These are phyloP conservation scores for Drosophila macrothrix DNA, from an alignment of 2,888 invertebrate species.

Conservation along the genomic window DNA sequence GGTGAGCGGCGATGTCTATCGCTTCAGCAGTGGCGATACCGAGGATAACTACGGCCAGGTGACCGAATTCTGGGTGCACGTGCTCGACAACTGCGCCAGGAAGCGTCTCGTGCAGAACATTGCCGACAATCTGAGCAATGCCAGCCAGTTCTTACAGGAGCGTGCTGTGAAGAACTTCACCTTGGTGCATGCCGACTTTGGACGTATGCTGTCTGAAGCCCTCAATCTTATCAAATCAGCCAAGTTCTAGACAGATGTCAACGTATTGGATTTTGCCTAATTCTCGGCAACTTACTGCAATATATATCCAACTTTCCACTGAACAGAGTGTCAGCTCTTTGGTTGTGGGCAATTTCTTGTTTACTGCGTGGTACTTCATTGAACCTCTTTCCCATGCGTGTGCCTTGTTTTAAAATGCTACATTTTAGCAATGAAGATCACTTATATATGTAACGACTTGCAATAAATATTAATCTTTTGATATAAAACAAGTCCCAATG, in stretches of 20 bases:
- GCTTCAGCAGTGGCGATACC: constrained; percentile 91
- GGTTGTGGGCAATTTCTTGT: constrained; percentile 50
- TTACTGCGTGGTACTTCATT: constrained; percentile 31
- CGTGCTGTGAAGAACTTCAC: constrained; percentile 94
- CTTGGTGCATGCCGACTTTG: constrained; percentile 92
- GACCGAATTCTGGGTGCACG: constrained; percentile 91
- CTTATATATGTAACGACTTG: constrained; percentile 30
- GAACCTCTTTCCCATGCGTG: constrained; percentile 26
- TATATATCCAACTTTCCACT: constrained; percentile 32
- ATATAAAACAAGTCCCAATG: constrained; percentile 13
- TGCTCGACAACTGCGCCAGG: constrained; percentile 90
- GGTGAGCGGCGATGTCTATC: constrained; percentile 91
- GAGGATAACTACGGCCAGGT: constrained; percentile 97
- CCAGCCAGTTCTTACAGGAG: constrained; percentile 94
- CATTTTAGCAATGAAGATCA: constrained; percentile 31
- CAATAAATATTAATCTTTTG: constrained; percentile 49
- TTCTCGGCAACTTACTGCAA: constrained; percentile 28
- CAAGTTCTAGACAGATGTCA: constrained; percentile 86
- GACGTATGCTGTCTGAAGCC: constrained; percentile 89
- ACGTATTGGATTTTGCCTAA: constrained; percentile 23
- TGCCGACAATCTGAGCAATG: constrained; percentile 90
- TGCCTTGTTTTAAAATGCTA: constrained; percentile 49
- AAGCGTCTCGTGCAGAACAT: constrained; percentile 92
- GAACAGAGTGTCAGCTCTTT: constrained; percentile 42
- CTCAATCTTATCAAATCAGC: constrained; percentile 87